A percentile compares a stretch with the other conserved stretches of the same genome.
phyloP scores from a whole-genome alignment of 2,888 invertebrate genomes.

The Latrodectus hesperus region DNA sequence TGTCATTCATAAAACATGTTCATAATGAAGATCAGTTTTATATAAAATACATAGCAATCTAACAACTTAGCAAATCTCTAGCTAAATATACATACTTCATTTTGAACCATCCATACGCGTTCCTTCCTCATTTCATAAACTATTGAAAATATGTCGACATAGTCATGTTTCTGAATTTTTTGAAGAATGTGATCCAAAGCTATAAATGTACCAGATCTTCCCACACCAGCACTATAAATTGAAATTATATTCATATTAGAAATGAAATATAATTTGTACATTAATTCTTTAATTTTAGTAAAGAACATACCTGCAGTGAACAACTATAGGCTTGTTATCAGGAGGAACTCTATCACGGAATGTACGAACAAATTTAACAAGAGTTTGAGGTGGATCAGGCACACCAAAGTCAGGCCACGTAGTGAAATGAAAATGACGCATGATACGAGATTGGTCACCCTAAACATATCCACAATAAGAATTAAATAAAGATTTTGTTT shows the following conservation, averaged over 20 bases:
- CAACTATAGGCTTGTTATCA: conserved; percentile 93
- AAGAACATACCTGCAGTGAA: conserved; percentile 88
- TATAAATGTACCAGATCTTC: conserved; percentile 94
- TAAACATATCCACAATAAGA: conserved; percentile 73
- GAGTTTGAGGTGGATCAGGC: conserved; percentile 94
- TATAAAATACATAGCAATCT: too few relatives aligned
- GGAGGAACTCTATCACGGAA: conserved; percentile 92
- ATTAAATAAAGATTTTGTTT: background rate
- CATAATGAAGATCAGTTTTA: too few relatives aligned
- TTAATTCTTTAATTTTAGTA: background rate
- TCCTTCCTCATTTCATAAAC: conserved; percentile 97
- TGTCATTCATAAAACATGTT: too few relatives aligned
- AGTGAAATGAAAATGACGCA: conserved; percentile 97
- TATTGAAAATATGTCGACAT: conserved; percentile 96
- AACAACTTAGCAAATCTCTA: too few relatives aligned
- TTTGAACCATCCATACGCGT: conserved; percentile 93
- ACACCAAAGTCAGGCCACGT: conserved; percentile 99
- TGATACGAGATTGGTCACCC: conserved; percentile 91
- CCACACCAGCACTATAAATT: conserved; percentile 81
- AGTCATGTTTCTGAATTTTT: conserved; percentile 88
- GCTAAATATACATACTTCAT: conserved; percentile 74
- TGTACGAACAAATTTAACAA: conserved; percentile 93
- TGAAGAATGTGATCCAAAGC: conserved; percentile 95
- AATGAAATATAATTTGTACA: background rate
- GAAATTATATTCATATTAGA: background rate